Evolutionary conservation across 1,140 invertebrate species (phyloP), one percentile per base, ranked within the genome.

Genomic region (Zaprionus gabonicus): DNA sequence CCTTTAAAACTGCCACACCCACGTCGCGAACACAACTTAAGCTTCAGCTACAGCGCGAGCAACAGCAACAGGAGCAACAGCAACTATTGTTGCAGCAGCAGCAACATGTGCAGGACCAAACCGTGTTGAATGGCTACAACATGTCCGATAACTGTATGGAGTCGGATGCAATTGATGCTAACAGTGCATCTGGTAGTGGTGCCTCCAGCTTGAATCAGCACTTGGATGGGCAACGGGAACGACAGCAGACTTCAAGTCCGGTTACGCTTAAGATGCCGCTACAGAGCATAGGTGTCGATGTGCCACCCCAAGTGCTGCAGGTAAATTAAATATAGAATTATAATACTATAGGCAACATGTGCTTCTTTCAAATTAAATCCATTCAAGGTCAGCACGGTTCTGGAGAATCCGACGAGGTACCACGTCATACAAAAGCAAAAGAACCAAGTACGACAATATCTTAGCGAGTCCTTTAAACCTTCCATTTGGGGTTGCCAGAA

Each of bases 351-450:
- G 15, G 2, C n/a, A 44, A 44, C 12, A 36, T 44, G 41, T 44
- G 2, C n/a, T 44, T 17, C 0, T 46, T 9, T 1, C 13, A 3
- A 9, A 17, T n/a, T 38, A 31, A 17, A 49, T 62, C 17, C 9
- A 10, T 65, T 71, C 13, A 55, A 96, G 96, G 97, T 97, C 63
- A 94, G 96, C 92, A 98, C 97, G 23, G 94, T 96, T 71, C 93
- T 98, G 87, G 96, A 98, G 92, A 98, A 98, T 93, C 98, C 98
- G 55, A 98, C 98, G 20, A 95, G 96, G 77, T 98, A 98, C 93
- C 97, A 98, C 94, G 96, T 98, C 67, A 96, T 97, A 65, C 96
- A 98, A 93, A 98, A 96, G 81, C 97, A 98, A 92, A 97, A 97
- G 90, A 96, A 95, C 87, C 97, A 98, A 93, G 96, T 98, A 41